Evolutionary conservation across 35 echinoderm and acorn worm species (phyloP).

Genomic region (Ophiothrix spiculata): DNA sequence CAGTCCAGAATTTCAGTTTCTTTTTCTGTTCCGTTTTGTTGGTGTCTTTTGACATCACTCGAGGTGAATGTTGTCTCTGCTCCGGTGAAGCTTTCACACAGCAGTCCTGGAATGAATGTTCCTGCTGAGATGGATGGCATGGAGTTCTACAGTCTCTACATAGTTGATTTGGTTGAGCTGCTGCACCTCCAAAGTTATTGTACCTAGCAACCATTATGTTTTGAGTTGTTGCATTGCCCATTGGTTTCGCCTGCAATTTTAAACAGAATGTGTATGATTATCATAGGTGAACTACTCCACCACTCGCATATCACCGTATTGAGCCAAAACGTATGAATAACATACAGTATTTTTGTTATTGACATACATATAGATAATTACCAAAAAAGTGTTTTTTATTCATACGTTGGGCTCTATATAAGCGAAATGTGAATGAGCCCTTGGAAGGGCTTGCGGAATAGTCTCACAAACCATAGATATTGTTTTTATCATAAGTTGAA

Average conservation of each 20-base stretch:
- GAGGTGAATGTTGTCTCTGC: background rate
- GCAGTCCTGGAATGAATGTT: background rate
- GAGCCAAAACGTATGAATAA: too few species aligned
- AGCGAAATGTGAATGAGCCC: too few species aligned
- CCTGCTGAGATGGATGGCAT: background rate
- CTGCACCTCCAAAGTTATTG: slow-evolving; percentile 9
- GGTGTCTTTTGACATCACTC: background rate
- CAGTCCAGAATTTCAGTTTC: background rate
- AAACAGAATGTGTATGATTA: background rate
- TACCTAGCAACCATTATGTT: slow-evolving; percentile 64
- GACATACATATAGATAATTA: background rate
- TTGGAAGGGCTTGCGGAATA: too few species aligned
- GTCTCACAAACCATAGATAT: background rate
- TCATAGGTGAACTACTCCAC: background rate
- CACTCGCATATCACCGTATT: too few species aligned
- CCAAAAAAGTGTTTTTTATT: background rate
- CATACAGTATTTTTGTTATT: too few species aligned
- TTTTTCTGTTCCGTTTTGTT: background rate
- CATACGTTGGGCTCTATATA: background rate
- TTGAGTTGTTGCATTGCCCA: slow-evolving; percentile 86
- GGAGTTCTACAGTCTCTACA: background rate
- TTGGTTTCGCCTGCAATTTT: slow-evolving; percentile 37
- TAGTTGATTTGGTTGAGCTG: background rate
- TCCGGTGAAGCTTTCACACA: background rate
- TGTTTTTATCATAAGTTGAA: background rate